Conservation (phyloP, 2,888 invertebrate genomes). For the Cheilosia variabilis region DNA sequence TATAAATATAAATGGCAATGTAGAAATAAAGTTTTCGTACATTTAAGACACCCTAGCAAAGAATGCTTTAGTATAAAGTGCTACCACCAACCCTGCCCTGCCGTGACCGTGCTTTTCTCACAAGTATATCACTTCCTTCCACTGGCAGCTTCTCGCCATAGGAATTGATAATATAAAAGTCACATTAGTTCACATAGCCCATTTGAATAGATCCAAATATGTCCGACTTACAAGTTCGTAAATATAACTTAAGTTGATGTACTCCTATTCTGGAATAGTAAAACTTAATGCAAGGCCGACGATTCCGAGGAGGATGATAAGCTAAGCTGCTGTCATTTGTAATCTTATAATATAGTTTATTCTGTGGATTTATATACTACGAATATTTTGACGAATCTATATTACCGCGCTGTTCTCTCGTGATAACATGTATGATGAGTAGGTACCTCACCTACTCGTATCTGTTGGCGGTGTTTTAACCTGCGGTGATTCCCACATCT, state of each 20-base stretch:
- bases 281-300: slow-evolving; percentile 27
- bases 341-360: too few relatives aligned
- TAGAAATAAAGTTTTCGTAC: too few relatives aligned
- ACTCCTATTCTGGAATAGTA: slow-evolving; percentile 26
- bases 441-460: too few relatives aligned
- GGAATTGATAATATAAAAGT: too few relatives aligned
- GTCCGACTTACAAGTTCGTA: slow-evolving; percentile 14
- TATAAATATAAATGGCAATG: too few relatives aligned
- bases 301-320: slow-evolving; percentile 29
- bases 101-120: slow-evolving; percentile 21
- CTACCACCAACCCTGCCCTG: slow-evolving; percentile 11
- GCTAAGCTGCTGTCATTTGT: slow-evolving; percentile 39
- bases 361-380: not conserved
- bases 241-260: not conserved
- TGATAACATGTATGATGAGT: too few relatives aligned
- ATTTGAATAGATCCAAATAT: not conserved
- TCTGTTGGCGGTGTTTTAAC: too few relatives aligned
- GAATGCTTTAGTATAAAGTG: too few relatives aligned
- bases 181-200: too few relatives aligned
- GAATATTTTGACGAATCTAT: not conserved
- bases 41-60: too few relatives aligned
- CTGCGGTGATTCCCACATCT: too few relatives aligned
- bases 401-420: too few relatives aligned
- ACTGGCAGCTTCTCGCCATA: not conserved
- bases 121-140: not conserved